Evolutionary conservation across 2,888 invertebrate genomes (phyloP).

Genomic region (Pseudolycoriella hygida): DNA sequence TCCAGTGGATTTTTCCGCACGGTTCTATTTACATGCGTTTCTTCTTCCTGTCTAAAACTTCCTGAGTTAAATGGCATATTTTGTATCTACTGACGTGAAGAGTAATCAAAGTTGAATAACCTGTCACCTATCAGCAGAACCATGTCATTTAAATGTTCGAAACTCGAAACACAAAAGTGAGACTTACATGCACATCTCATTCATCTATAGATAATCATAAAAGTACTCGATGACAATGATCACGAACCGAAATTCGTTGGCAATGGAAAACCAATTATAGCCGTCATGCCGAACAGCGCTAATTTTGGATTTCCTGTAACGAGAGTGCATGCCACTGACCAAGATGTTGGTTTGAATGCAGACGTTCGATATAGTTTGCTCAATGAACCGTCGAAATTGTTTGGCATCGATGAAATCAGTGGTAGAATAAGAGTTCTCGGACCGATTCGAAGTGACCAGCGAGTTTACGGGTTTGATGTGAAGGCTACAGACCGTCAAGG

Average conservation of each 20-base stretch:
- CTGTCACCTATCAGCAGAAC: too few species aligned
- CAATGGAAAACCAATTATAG: constrained; percentile 59
- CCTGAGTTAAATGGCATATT: too few species aligned
- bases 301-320: constrained; percentile 68
- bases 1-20: too few species aligned
- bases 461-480: constrained; percentile 71
- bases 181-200: background rate
- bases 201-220: constrained; percentile 32
- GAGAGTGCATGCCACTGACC: constrained; percentile 56
- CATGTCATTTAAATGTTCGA: too few species aligned
- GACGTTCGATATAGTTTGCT: constrained; percentile 67
- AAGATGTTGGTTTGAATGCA: constrained; percentile 55
- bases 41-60: too few species aligned
- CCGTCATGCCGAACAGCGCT: constrained; percentile 65
- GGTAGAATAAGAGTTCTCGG: constrained; percentile 60
- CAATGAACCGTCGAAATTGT: constrained; percentile 55
- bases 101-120: too few species aligned
- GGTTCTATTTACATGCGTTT: too few species aligned
- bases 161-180: too few species aligned
- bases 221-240: constrained; percentile 66
- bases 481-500: constrained; percentile 71
- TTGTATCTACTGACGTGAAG: too few species aligned
- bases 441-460: constrained; percentile 50
- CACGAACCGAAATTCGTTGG: constrained; percentile 61
- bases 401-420: constrained; percentile 56